Conservation (phyloP, 2,113 vertebrate genomes). For the Ceuthmochares aereus region DNA sequence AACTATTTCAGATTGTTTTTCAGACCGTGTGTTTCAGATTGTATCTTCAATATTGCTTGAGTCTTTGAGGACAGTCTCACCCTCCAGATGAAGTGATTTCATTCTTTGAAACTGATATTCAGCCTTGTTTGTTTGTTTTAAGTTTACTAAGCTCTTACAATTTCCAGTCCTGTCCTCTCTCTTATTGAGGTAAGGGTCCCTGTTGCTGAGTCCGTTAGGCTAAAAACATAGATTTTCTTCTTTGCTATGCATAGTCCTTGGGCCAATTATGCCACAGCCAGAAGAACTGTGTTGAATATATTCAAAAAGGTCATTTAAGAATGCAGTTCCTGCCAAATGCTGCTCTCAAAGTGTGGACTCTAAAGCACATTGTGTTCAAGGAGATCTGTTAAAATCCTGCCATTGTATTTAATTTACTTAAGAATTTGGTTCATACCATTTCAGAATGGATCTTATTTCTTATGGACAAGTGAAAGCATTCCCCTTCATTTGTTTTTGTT, state of each 20-base stretch:
- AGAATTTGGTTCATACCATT: neutral
- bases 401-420: neutral
- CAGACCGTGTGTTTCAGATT: neutral
- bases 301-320: neutral
- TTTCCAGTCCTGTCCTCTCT: neutral
- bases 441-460: neutral
- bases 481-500: neutral
- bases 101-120: neutral
- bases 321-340: neutral
- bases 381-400: neutral
- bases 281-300: neutral
- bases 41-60: neutral
- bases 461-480: neutral
- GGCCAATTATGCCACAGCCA: neutral
- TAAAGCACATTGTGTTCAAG: neutral
- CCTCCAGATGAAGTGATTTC: neutral
- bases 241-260: neutral
- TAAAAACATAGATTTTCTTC: neutral
- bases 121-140: neutral
- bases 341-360: neutral
- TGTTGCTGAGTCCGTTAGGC: neutral
- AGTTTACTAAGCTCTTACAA: neutral
- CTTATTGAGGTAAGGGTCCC: neutral
- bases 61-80: neutral
- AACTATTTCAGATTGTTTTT: neutral